Evolutionary conservation across 2,113 vertebrate genomes (phyloP).

Genomic region (Symphodus melops): DNA sequence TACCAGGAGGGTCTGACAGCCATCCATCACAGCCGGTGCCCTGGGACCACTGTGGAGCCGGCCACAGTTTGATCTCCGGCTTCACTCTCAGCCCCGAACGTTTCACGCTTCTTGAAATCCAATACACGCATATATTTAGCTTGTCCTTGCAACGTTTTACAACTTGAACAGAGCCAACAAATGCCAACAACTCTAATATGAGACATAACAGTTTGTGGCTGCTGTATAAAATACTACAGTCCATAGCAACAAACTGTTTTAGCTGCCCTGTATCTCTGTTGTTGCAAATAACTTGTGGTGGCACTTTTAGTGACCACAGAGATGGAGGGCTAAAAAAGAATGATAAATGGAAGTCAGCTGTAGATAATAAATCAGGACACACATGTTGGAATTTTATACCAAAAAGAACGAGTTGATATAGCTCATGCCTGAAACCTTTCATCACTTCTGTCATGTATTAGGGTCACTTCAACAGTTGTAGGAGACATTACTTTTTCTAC

Average conservation of each 20-base stretch:
- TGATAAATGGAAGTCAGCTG: conserved; percentile 68
- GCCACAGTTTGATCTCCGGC: conserved; percentile 19
- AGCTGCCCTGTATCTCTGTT: conserved; percentile 32
- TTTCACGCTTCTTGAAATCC: conserved; percentile 72
- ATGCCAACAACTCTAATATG: conserved; percentile 41
- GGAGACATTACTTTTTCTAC: not conserved
- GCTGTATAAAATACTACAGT: conserved; percentile 37
- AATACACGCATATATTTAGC: conserved; percentile 76
- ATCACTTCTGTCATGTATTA: conserved; percentile 32
- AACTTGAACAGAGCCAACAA: conserved; percentile 42
- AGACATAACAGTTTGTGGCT: conserved; percentile 33
- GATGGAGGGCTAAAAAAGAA: conserved; percentile 30
- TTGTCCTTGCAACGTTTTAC: conserved; percentile 57
- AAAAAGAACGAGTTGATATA: conserved; percentile 17
- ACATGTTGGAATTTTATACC: conserved; percentile 45
- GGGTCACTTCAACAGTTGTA: conserved; percentile 26
- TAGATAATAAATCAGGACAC: conserved; percentile 62
- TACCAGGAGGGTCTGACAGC: conserved; percentile 38
- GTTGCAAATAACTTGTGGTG: conserved; percentile 14
- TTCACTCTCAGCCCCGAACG: conserved; percentile 53
- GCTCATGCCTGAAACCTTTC: conserved; percentile 26
- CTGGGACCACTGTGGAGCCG: conserved; percentile 35
- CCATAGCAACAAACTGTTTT: conserved; percentile 46
- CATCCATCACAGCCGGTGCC: conserved; percentile 57
- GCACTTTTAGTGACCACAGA: conserved; percentile 5